Evolutionary conservation across 1,140 invertebrate genomes (phyloP), one percentile per base, ranked within the genome.

Genomic region (Drosophila elegans): DNA sequence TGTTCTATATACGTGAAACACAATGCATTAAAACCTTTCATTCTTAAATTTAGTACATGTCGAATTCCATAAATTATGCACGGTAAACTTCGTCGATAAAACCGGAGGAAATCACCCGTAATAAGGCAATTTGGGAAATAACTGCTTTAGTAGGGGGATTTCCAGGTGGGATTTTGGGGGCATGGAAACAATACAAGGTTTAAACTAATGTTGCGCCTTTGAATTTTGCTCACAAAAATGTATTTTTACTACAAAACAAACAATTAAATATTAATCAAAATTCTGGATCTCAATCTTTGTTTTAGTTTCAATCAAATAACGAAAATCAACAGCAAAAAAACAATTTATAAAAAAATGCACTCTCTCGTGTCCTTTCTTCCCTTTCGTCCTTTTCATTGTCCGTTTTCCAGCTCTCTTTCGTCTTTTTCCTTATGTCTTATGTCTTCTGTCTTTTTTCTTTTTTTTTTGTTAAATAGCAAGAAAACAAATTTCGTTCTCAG

Each of bases 271-370:
- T 86, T 86, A 86, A 90, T 86, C 62, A 90, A 82, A 86, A 56
- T 66, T 46, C 72, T 76, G 63, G 52, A 41, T 59, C 52, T 75
- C 71, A 54, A 71, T 52, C 55, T 57, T 62, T 52, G 49, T 53
- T 68, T 78, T 64, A 66, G 54, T 67, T 71, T 63, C 60, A 69
- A 82, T 85, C 45, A 83, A 82, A 90, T 90, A 90, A 88, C 83
- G 83, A 88, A 86, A 86, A 86, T 86, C 83, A 86, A 89, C 84
- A 90, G 80, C 75, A 73, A 88, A 82, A 88, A 78, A 78, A 83
- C 78, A 78, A 66, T 74, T 74, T 29, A 42, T 78, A 63, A 62
- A 63, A 84, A 84, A 86, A 80, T 76, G 59, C 21, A 63, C 60
- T 38, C 39, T 57, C 51, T 49, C 45, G 64, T 34, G 36, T 57